phyloP scores from a whole-genome alignment of 2,888 invertebrate genomes.

The Cyclophora albipunctata region DNA sequence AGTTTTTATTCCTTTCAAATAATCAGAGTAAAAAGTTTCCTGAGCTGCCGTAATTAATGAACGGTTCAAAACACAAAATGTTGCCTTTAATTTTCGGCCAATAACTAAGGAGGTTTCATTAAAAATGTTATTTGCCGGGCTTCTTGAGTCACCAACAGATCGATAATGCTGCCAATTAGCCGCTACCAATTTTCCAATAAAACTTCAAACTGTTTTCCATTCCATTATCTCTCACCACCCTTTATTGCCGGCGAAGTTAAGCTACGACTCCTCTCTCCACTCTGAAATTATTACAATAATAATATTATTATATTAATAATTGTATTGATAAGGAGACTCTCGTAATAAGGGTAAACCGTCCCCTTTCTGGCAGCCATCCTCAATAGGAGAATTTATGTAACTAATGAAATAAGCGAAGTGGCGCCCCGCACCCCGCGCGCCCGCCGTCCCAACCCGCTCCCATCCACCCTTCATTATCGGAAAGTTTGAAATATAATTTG shows the following conservation, averaged over 20 bases:
- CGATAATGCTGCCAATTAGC: constrained; percentile 73
- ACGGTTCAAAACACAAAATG: not conserved
- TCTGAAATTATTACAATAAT: constrained; percentile 75
- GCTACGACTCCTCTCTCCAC: constrained; percentile 66
- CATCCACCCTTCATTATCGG: constrained; percentile 74
- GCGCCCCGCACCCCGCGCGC: constrained; percentile 37
- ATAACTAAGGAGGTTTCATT: constrained; percentile 24
- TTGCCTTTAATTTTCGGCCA: too few species aligned
- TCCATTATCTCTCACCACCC: constrained; percentile 74
- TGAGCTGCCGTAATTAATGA: too few species aligned
- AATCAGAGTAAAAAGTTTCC: too few species aligned
- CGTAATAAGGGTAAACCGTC: constrained; percentile 76
- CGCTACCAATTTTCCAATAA: constrained; percentile 74
- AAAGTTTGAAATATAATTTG: constrained; percentile 77
- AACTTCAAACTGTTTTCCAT: constrained; percentile 76
- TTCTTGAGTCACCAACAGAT: constrained; percentile 55
- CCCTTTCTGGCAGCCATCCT: constrained; percentile 75
- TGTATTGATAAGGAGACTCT: constrained; percentile 76
- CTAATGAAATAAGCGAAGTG: constrained; percentile 76
- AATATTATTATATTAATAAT: constrained; percentile 77
- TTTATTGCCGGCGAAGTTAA: constrained; percentile 73
- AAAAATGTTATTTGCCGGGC: constrained; percentile 42
- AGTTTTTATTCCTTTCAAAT: too few species aligned
- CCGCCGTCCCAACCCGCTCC: constrained; percentile 46
- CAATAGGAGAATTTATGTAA: constrained; percentile 76